phyloP scores from a whole-genome alignment of 1,140 invertebrate genomes.

The Triops longicaudatus region DNA sequence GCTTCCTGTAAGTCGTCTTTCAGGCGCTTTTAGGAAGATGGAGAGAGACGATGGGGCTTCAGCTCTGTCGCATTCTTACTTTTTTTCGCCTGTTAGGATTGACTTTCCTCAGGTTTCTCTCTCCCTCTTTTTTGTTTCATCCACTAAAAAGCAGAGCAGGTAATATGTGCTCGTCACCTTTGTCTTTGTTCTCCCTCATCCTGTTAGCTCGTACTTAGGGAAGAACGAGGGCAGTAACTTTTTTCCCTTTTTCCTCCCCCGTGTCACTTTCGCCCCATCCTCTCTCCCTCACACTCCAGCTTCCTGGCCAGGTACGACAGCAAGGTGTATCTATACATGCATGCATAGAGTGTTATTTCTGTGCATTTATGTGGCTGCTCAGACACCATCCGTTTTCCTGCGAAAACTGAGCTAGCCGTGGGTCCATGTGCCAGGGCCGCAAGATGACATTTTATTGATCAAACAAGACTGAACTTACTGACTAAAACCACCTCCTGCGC shows the following conservation, averaged over 20 bases:
- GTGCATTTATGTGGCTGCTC: background rate
- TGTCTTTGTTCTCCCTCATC: background rate
- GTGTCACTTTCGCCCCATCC: background rate
- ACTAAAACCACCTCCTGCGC: background rate
- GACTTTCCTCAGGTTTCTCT: slow-evolving; percentile 7
- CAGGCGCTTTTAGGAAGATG: background rate
- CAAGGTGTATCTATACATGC: background rate
- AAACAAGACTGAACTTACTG: background rate
- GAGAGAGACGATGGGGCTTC: background rate
- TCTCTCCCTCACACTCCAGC: background rate
- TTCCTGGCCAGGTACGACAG: background rate
- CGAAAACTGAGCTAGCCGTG: background rate
- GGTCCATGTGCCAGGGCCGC: background rate
- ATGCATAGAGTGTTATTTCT: background rate
- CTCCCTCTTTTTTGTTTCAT: background rate
- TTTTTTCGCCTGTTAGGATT: background rate
- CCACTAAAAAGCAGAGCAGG: background rate
- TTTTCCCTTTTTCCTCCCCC: background rate
- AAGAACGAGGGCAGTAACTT: background rate
- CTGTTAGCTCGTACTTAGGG: background rate
- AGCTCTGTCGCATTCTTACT: background rate
- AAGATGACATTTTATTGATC: slow-evolving; percentile 9
- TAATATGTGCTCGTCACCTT: slow-evolving; percentile 3
- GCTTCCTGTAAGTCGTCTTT: slow-evolving; percentile 11
- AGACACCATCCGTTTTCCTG: background rate